Evolutionary conservation across 2,797 vertebrate genomes (phyloP).

Genomic region (Semotilus atromaculatus): DNA sequence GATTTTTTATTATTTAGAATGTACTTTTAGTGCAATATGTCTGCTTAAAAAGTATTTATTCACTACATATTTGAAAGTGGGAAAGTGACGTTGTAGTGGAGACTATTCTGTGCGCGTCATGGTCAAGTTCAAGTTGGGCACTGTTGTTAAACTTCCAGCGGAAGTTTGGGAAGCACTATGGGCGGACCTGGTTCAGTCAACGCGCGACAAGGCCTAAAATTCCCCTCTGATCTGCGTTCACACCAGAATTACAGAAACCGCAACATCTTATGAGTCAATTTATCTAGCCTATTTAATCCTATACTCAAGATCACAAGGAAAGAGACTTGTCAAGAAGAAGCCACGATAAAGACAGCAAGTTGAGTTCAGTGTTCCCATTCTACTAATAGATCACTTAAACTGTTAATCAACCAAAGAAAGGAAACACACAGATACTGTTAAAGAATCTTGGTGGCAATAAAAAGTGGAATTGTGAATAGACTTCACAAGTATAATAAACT

Average conservation of each 20-base stretch:
- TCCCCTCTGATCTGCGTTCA: conserved; percentile 13
- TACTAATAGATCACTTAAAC: not conserved
- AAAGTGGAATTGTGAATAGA: not conserved
- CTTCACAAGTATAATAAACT: not conserved
- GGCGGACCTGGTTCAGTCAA: conserved; percentile 1
- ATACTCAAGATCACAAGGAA: conserved; percentile 5
- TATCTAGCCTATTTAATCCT: not conserved
- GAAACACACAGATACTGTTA: not conserved
- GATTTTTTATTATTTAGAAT: not conserved
- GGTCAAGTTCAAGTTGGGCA: conserved; percentile 83
- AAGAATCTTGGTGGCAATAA: not conserved
- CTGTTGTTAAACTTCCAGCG: conserved; percentile 71
- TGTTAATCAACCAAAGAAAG: not conserved
- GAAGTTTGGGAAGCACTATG: conserved; percentile 18
- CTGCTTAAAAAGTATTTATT: not conserved
- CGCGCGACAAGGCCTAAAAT: conserved; percentile 61
- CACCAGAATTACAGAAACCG: not conserved
- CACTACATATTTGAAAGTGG: not conserved
- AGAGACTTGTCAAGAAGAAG: not conserved
- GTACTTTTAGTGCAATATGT: not conserved
- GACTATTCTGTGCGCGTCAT: conserved; percentile 71
- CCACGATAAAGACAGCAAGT: not conserved
- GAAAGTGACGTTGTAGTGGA: conserved; percentile 53
- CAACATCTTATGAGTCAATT: conserved; percentile 6
- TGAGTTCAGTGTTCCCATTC: not conserved